Evolutionary conservation across 2,888 invertebrate species (phyloP).

Genomic region (Neocrepidodera transversa): DNA sequence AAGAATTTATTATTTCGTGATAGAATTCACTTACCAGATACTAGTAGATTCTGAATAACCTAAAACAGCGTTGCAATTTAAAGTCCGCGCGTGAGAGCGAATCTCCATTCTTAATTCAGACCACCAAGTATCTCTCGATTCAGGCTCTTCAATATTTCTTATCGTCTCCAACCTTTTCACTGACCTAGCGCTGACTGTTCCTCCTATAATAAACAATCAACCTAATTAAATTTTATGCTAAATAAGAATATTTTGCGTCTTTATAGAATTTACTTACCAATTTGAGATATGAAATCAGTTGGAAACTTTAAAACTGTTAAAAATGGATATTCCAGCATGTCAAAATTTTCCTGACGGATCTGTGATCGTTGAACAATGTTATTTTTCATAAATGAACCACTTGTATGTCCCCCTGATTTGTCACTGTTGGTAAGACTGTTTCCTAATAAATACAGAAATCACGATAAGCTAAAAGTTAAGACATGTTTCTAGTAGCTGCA

Average conservation of each 20-base stretch:
- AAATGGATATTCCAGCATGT: constrained; percentile 95
- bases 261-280: constrained; percentile 75
- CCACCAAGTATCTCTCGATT: constrained; percentile 96
- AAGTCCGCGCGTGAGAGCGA: constrained; percentile 88
- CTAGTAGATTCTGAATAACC: constrained; percentile 93
- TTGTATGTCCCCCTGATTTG: constrained; percentile 66
- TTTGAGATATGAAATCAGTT: constrained; percentile 83
- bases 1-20: too few relatives aligned
- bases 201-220: constrained; percentile 64
- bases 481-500: too few relatives aligned
- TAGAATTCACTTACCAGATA: constrained; percentile 81
- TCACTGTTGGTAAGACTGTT: constrained; percentile 76
- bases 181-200: constrained; percentile 82
- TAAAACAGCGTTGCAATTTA: constrained; percentile 93
- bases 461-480: too few relatives aligned
- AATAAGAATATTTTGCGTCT: too few relatives aligned
- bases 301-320: constrained; percentile 92
- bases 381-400: constrained; percentile 65
- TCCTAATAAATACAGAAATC: constrained; percentile 63
- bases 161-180: constrained; percentile 84
- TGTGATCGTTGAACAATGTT: constrained; percentile 68
- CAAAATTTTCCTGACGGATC: constrained; percentile 80
- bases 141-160: constrained; percentile 86
- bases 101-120: constrained; percentile 95
- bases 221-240: too few relatives aligned